Conservation (phyloP, 2,888 invertebrate genomes). For the Petrophora chlorosata region DNA sequence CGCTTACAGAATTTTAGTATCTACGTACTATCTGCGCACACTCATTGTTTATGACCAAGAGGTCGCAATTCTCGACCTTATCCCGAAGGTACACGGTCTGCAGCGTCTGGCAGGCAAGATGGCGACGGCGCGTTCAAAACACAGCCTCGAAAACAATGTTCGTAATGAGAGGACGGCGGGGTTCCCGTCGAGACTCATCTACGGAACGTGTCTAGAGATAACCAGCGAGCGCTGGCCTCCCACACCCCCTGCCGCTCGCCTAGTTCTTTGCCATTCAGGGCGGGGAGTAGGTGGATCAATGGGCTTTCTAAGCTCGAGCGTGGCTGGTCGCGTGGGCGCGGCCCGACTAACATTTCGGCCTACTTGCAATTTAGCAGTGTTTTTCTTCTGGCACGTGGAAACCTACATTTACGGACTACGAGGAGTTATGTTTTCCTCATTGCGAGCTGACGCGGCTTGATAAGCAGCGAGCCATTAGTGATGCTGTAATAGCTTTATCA, state of each 20-base stretch:
- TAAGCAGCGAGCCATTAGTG: constrained; percentile 23
- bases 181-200: constrained; percentile 62
- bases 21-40: constrained; percentile 42
- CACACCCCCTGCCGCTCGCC: constrained; percentile 35
- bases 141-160: constrained; percentile 57
- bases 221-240: constrained; percentile 45
- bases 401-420: constrained; percentile 47
- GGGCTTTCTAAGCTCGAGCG: constrained; percentile 53
- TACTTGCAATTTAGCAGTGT: constrained; percentile 65
- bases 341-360: constrained; percentile 59
- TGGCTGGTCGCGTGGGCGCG: constrained; percentile 54
- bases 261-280: constrained; percentile 39
- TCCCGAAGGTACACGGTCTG: constrained; percentile 34
- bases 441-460: constrained; percentile 22
- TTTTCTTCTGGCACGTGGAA: constrained; percentile 56
- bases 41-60: constrained; percentile 35
- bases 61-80: constrained; percentile 38
- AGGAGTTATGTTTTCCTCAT: constrained; percentile 37
- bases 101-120: constrained; percentile 34
- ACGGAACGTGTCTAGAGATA: constrained; percentile 51
- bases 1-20: constrained; percentile 37
- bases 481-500: constrained; percentile 11
- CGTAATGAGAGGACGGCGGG: constrained; percentile 62
- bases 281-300: constrained; percentile 58
- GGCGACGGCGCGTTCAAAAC: constrained; percentile 54